phyloP scores from a whole-genome alignment of 2,797 vertebrate genomes.

The Perodicticus potto region DNA sequence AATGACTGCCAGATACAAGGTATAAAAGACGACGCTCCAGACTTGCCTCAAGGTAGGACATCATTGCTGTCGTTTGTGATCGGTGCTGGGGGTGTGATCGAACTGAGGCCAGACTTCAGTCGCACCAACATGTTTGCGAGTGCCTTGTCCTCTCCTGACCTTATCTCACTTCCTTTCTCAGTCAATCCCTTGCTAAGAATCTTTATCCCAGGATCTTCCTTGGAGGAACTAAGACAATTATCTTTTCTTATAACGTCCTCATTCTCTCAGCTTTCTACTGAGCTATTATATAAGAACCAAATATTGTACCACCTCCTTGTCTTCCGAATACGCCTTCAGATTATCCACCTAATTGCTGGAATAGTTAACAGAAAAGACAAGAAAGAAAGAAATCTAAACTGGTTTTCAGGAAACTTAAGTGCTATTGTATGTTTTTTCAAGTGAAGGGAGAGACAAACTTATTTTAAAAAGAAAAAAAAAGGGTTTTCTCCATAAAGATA shows the following conservation, averaged over 20 bases:
- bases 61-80: background rate
- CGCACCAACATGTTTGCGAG: background rate
- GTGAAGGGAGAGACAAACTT: background rate
- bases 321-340: constrained; percentile 14
- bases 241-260: background rate
- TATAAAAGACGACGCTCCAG: background rate
- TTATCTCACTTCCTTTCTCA: background rate
- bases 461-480: background rate
- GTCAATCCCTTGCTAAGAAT: background rate
- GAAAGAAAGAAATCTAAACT: background rate
- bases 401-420: background rate
- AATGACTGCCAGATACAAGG: background rate
- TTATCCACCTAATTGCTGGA: background rate
- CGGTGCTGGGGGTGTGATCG: background rate
- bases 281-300: background rate
- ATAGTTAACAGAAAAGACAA: constrained; percentile 11
- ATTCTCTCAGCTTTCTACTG: background rate
- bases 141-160: background rate
- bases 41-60: background rate
- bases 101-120: background rate
- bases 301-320: background rate
- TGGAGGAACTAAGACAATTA: background rate
- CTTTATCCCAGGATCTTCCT: constrained; percentile 6
- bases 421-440: background rate
- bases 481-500: background rate